phyloP scores from a whole-genome alignment of 2,113 vertebrate species.

The Oreochromis tanganicae region DNA sequence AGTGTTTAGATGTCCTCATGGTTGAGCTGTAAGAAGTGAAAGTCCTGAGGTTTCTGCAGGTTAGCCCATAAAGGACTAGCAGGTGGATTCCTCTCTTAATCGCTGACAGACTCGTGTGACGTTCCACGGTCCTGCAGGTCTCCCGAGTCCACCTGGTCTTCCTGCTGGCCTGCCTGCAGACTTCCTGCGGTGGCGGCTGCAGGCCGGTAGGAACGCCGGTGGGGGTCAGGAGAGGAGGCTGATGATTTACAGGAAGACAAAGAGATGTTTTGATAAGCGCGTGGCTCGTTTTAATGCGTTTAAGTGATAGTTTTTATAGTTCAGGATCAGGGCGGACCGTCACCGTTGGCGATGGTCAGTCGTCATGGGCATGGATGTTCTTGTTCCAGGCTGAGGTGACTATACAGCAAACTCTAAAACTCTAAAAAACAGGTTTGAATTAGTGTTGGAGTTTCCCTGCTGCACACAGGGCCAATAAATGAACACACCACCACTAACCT shows the following conservation, averaged over 20 bases:
- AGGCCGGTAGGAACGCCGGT: not conserved
- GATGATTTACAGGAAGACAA: not conserved
- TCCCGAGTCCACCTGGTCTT: not conserved
- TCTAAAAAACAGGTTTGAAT: not conserved
- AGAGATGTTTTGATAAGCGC: not conserved
- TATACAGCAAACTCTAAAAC: not conserved
- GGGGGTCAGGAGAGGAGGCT: not conserved
- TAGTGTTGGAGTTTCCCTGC: not conserved
- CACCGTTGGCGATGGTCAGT: not conserved
- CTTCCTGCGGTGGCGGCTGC: not conserved
- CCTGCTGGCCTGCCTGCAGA: not conserved
- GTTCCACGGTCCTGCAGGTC: not conserved
- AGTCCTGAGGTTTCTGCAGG: not conserved
- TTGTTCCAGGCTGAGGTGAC: not conserved
- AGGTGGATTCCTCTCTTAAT: not conserved
- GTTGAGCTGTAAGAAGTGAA: not conserved
- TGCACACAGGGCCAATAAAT: not conserved
- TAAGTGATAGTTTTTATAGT: not conserved
- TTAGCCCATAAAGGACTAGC: not conserved
- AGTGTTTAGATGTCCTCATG: not conserved
- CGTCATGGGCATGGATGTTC: not conserved
- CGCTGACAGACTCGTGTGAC: not conserved
- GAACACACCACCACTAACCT: not conserved
- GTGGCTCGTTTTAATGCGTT: not conserved
- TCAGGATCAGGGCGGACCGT: not conserved